Base-by-base conservation (phyloP, 2,797 vertebrate genomes). In the Coracias cyanogaster region DNA sequence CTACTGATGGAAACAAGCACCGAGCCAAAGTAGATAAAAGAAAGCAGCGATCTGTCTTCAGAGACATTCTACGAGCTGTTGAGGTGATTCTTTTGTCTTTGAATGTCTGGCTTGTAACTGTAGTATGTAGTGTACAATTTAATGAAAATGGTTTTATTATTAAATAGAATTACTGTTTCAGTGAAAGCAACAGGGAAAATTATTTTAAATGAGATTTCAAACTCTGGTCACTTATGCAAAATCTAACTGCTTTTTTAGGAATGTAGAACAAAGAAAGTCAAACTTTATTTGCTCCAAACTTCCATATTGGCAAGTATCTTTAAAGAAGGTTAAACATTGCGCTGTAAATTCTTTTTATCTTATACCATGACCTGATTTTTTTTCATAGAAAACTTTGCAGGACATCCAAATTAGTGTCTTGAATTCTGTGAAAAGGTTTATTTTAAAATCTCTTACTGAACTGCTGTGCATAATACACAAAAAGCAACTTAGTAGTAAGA, bases 1-100 rank as follows among this genome's bases (percentile, higher is more conserved):
- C 99, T 84, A 99, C 99, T 2, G 99, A 99, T 97, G 99, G 99
- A 91, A 99, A 99, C 97, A 99, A 99, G 78, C 99, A 99, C 97
- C 95, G 99, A 77, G 99, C 99, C 86, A 99, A 99, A 97, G 99
- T 98, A 6, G 99, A 99, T 97, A 99, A 99, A 98, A 98, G 99
- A 95, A 99, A 99, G 98, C 99, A 99, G 97, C 98, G 99, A 8
- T 99, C 99, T 0, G 99, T 99, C 74, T 99, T 99, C 96, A 98
- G 99, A 96, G 99, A 99, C 2, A 98, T 99, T 31, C 98, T 99
- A 1, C 98, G 98, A 95, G 99, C 99, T 2, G 99, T 99, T 25
- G 99, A 99, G 99, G 99, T 99, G 95, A 90, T 89, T 72, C 22
- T 61, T 64, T 51, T 61, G 14, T 78, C 31, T 81, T 79, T 24